Evolutionary conservation across 2,888 invertebrate species (phyloP).

Genomic region (Nomada fabriciana): DNA sequence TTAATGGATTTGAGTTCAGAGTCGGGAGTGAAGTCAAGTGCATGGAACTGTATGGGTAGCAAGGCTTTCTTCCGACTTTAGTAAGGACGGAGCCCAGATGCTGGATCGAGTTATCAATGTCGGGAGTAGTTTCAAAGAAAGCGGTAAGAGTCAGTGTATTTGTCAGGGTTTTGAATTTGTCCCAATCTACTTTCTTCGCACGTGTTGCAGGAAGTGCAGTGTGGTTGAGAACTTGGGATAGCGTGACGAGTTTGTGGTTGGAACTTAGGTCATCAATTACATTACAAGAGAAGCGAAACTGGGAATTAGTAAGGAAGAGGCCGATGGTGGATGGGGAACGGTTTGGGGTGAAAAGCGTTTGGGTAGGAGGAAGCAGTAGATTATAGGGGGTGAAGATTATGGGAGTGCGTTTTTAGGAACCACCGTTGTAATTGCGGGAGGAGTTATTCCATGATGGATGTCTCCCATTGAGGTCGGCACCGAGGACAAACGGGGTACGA

Average conservation of each 20-base stretch:
- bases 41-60: neutral
- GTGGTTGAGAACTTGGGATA: neutral
- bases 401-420: neutral
- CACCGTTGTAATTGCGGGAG: neutral
- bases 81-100: neutral
- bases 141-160: neutral
- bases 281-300: neutral
- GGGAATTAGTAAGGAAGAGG: neutral
- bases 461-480: neutral
- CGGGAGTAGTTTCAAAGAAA: neutral
- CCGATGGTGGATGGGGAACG: neutral
- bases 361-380: neutral
- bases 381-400: neutral
- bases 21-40: constrained; percentile 4
- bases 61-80: neutral
- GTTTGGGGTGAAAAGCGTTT: neutral
- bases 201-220: neutral
- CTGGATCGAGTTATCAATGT: neutral
- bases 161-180: neutral
- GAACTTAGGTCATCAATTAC: neutral
- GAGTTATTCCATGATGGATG: neutral
- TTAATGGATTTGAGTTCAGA: neutral
- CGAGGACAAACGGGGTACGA: neutral
- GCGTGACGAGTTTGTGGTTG: neutral
- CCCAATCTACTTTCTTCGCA: neutral